Conservation (phyloP, 2,888 invertebrate species). For the Cylindroiulus punctatus region DNA sequence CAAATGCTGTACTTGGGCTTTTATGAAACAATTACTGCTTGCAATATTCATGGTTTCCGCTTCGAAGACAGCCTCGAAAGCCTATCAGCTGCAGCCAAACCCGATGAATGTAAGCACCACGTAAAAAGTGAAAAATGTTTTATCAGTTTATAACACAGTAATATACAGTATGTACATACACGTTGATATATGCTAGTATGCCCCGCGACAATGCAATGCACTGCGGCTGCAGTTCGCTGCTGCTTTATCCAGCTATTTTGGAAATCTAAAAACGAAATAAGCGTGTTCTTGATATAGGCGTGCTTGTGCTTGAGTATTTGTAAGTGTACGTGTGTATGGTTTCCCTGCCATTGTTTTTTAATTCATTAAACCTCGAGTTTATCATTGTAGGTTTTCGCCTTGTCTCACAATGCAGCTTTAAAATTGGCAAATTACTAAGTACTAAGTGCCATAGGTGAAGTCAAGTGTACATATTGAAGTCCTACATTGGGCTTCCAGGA, state of each 20-base stretch:
- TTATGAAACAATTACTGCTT: too few relatives aligned
- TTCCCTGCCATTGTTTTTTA: not conserved
- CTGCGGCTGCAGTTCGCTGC: not conserved
- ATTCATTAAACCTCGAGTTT: not conserved
- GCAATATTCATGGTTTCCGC: too few relatives aligned
- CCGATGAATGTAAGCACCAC: too few relatives aligned
- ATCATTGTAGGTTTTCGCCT: not conserved
- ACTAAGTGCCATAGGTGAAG: too few relatives aligned
- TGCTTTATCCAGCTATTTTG: not conserved
- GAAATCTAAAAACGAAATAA: not conserved
- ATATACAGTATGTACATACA: not conserved
- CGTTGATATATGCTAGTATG: not conserved
- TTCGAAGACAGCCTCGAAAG: too few relatives aligned
- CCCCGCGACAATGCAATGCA: not conserved
- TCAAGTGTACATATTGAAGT: too few relatives aligned
- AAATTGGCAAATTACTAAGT: too few relatives aligned
- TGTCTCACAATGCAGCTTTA: too few relatives aligned
- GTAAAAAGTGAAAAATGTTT: too few relatives aligned
- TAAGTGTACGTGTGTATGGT: not conserved
- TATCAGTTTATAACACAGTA: not conserved
- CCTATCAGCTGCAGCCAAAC: too few relatives aligned
- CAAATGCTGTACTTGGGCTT: too few relatives aligned
- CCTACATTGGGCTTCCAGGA: too few relatives aligned
- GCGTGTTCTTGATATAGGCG: not conserved
- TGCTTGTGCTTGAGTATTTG: conserved; percentile 1